These are phyloP conservation scores for Aplysina aerophoba DNA, from an alignment of 37 sponge, comb jelly and placozoan species.

Conservation along the genomic window DNA sequence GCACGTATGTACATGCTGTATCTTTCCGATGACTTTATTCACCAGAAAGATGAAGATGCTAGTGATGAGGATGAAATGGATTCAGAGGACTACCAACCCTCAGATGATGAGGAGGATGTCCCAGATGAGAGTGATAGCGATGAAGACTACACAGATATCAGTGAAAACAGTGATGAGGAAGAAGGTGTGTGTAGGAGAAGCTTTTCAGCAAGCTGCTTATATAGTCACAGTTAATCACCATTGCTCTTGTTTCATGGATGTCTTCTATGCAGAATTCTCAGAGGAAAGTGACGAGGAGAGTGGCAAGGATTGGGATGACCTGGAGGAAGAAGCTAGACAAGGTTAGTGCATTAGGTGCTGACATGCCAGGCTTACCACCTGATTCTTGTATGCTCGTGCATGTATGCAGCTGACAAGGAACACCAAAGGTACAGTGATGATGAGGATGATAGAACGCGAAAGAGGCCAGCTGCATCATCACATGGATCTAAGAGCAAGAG, in stretches of 20 bases:
- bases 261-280: background rate
- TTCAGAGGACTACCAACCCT: conserved; percentile 25
- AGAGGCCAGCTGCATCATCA: conserved; percentile 10
- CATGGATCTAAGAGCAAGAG: background rate
- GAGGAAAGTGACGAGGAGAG: conserved; percentile 79
- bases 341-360: too few species aligned
- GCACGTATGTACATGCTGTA: too few species aligned
- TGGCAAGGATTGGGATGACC: conserved; percentile 97
- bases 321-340: conserved; percentile 91
- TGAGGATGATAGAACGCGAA: background rate
- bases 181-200: too few species aligned
- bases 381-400: background rate
- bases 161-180: conserved; percentile 23
- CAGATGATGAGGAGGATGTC: conserved; percentile 32
- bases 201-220: too few species aligned
- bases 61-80: conserved; percentile 38
- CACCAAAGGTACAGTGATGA: background rate
- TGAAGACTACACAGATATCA: conserved; percentile 73
- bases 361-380: too few species aligned
- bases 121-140: conserved; percentile 61
- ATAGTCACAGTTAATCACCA: too few species aligned
- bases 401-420: conserved; percentile 12
- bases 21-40: too few species aligned
- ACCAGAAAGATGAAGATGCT: conserved; percentile 34
- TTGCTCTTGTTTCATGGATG: background rate